phyloP scores from a whole-genome alignment of 2,888 invertebrate species.

The Mythimna lalbum region DNA sequence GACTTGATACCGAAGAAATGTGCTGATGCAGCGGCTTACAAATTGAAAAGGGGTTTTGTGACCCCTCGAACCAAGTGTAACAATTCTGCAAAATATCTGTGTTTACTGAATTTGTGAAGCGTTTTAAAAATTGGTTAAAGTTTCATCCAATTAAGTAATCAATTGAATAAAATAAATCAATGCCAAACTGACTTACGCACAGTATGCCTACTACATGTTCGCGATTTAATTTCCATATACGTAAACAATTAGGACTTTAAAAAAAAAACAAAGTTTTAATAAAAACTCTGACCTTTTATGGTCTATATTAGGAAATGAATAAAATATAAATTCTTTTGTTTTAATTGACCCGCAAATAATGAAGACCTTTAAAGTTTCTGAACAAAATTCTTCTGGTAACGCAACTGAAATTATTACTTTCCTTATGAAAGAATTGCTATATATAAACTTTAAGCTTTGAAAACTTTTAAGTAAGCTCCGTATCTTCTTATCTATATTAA shows the following conservation, averaged over 20 bases:
- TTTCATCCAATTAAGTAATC: too few relatives aligned
- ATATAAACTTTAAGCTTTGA: conserved; percentile 39
- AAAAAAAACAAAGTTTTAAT: too few relatives aligned
- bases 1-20: conserved; percentile 32
- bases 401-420: conserved; percentile 37
- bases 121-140: too few relatives aligned
- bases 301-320: not conserved
- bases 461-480: conserved; percentile 50
- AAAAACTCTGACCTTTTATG: too few relatives aligned
- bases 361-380: conserved; percentile 3
- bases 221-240: too few relatives aligned
- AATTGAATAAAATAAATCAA: too few relatives aligned
- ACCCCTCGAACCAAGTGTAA: not conserved
- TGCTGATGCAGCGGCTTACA: conserved; percentile 23
- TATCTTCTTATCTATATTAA: conserved; percentile 49
- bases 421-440: conserved; percentile 38
- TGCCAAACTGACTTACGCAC: too few relatives aligned
- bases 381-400: conserved; percentile 6
- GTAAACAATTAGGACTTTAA: too few relatives aligned
- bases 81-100: not conserved
- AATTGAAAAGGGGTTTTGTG: conserved; percentile 2
- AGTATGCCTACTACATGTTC: too few relatives aligned
- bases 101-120: not conserved
- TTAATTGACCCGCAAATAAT: conserved; percentile 25
- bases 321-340: not conserved